These are phyloP conservation scores for Meandrusa payeni DNA, from an alignment of 2,888 invertebrate genomes.

Conservation along the genomic window DNA sequence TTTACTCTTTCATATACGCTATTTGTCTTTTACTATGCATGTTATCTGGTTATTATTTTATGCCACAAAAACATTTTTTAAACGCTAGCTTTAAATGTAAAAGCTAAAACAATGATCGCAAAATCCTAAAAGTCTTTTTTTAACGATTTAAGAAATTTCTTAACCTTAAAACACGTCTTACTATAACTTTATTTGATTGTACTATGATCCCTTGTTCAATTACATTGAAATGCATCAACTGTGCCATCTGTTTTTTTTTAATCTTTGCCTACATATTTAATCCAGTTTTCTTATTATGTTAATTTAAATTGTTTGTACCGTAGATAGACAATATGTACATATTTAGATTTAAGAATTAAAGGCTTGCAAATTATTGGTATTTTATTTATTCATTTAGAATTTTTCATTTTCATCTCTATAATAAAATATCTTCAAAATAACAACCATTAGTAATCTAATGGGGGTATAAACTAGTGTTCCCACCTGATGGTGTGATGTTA, in stretches of 20 bases:
- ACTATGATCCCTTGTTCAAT: conserved; percentile 1
- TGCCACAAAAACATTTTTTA: background rate
- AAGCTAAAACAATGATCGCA: too few species aligned
- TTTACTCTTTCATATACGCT: too few species aligned
- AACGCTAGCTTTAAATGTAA: too few species aligned
- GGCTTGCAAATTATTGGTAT: conserved; percentile 33
- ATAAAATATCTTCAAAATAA: too few species aligned
- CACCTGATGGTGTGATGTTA: too few species aligned
- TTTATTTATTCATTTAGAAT: too few species aligned
- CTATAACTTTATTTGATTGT: background rate
- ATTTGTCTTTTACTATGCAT: too few species aligned
- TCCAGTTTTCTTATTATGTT: conserved; percentile 2
- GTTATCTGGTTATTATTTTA: background rate
- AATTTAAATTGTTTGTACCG: conserved; percentile 15
- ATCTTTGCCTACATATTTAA: conserved; percentile 9
- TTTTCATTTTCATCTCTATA: conserved; percentile 10
- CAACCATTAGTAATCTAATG: too few species aligned
- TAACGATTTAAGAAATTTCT: too few species aligned
- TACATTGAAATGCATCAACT: conserved; percentile 18
- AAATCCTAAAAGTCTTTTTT: too few species aligned
- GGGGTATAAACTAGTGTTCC: too few species aligned
- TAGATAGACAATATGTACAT: conserved; percentile 21
- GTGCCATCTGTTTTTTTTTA: conserved; percentile 23
- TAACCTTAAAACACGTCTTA: background rate
- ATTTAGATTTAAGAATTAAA: conserved; percentile 37